Evolutionary conservation across 1,140 invertebrate species (phyloP).

Genomic region (Drosophila dunni): DNA sequence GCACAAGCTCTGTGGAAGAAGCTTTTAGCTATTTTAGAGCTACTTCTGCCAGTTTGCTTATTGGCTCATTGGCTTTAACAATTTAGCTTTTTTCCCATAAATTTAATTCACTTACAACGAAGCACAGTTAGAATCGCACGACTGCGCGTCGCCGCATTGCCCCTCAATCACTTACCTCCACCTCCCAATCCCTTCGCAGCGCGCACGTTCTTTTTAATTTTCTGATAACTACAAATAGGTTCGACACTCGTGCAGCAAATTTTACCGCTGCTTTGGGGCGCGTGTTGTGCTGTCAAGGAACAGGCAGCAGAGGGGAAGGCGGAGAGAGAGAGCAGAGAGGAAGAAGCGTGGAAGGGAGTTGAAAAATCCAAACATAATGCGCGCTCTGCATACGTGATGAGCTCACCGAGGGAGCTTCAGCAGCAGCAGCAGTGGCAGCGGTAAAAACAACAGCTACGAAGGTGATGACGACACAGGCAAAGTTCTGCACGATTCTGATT

Average conservation of each 20-base stretch:
- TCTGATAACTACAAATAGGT: slow-evolving; percentile 83
- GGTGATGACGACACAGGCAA: slow-evolving; percentile 33
- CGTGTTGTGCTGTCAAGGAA: too few species aligned
- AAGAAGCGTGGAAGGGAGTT: slow-evolving; percentile 16
- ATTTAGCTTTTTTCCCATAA: slow-evolving; percentile 52
- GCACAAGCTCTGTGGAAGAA: not conserved
- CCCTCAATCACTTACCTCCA: slow-evolving; percentile 6
- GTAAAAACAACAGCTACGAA: slow-evolving; percentile 3
- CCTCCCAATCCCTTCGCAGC: slow-evolving; percentile 11
- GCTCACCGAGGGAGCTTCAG: slow-evolving; percentile 27
- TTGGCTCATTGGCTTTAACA: slow-evolving; percentile 46
- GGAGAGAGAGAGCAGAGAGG: not conserved
- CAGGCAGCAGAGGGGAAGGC: too few species aligned
- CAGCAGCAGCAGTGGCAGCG: not conserved
- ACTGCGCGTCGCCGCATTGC: slow-evolving; percentile 51
- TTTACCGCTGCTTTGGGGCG: slow-evolving; percentile 66
- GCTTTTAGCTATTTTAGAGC: not conserved
- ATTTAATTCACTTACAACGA: slow-evolving; percentile 72
- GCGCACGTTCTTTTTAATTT: slow-evolving; percentile 81
- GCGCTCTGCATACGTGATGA: slow-evolving; percentile 73
- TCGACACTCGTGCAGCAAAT: slow-evolving; percentile 81
- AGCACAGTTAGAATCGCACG: slow-evolving; percentile 78
- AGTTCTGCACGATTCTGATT: slow-evolving; percentile 56
- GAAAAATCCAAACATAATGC: slow-evolving; percentile 49
- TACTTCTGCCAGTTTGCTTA: not conserved